Evolutionary conservation across 2,888 invertebrate species (phyloP).

Genomic region (Pristionchus entomophagus): DNA sequence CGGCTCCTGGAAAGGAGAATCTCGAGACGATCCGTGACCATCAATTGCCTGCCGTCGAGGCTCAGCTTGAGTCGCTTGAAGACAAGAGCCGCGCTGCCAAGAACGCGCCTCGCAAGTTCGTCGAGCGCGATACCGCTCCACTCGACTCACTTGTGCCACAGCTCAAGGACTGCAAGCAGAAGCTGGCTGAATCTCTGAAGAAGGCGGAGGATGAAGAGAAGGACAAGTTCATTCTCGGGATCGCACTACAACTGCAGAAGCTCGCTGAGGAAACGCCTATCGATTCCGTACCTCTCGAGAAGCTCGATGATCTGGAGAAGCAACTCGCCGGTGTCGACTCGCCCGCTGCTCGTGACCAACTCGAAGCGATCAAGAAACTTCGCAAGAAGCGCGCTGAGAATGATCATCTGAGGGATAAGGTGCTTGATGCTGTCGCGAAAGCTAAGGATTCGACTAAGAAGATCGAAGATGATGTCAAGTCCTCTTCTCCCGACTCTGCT

Average conservation of each 20-base stretch:
- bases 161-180: neutral
- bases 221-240: slow-evolving; percentile 26
- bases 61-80: slow-evolving; percentile 31
- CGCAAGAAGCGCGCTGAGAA: slow-evolving; percentile 52
- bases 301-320: slow-evolving; percentile 51
- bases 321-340: slow-evolving; percentile 53
- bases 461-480: slow-evolving; percentile 51
- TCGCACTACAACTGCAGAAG: slow-evolving; percentile 30
- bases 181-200: slow-evolving; percentile 30
- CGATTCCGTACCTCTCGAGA: neutral
- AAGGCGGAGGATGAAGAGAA: slow-evolving; percentile 42
- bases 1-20: slow-evolving; percentile 27
- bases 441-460: slow-evolving; percentile 50
- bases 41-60: slow-evolving; percentile 10
- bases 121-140: neutral
- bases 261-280: slow-evolving; percentile 19
- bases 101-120: slow-evolving; percentile 41
- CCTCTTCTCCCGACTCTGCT: neutral
- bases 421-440: slow-evolving; percentile 52
- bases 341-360: slow-evolving; percentile 16
- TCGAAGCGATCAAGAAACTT: slow-evolving; percentile 53
- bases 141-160: neutral
- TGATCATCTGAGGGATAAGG: slow-evolving; percentile 49
- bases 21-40: slow-evolving; percentile 12
- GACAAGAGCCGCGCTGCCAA: slow-evolving; percentile 29